phyloP scores from a whole-genome alignment of 2,113 vertebrate species.

The Larimichthys crocea region DNA sequence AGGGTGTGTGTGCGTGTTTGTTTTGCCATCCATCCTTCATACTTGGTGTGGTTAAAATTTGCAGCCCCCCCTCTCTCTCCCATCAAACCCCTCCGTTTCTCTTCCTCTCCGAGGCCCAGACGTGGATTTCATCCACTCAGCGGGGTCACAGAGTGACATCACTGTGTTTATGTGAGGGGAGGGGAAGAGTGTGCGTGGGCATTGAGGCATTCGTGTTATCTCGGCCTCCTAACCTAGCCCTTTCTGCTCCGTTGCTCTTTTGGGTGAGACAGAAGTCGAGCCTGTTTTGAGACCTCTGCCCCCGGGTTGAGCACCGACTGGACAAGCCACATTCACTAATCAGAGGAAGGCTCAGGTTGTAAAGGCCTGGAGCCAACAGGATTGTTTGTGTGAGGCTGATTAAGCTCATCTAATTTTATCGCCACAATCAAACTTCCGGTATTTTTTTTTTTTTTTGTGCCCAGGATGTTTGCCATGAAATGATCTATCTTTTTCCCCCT shows the following conservation, averaged over 20 bases:
- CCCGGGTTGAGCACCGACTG: slow-evolving; percentile 28
- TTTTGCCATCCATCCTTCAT: slow-evolving; percentile 58
- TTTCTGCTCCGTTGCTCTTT: slow-evolving; percentile 67
- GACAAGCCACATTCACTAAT: slow-evolving; percentile 33
- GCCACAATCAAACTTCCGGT: too few relatives aligned
- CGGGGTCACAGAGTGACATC: slow-evolving; percentile 75
- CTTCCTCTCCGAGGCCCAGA: slow-evolving; percentile 48
- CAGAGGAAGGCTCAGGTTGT: slow-evolving; percentile 40
- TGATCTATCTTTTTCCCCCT: neutral
- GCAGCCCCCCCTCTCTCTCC: slow-evolving; percentile 3
- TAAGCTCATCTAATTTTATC: neutral
- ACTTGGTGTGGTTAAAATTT: slow-evolving; percentile 54
- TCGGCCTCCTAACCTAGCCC: slow-evolving; percentile 70
- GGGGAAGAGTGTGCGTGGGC: slow-evolving; percentile 75
- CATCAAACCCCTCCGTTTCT: neutral
- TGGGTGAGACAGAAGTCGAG: slow-evolving; percentile 63
- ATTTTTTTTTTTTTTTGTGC: neutral
- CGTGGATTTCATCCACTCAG: slow-evolving; percentile 65
- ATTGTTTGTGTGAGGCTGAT: slow-evolving; percentile 5
- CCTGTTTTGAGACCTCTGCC: slow-evolving; percentile 70
- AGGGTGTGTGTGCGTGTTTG: slow-evolving; percentile 22
- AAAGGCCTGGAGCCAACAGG: neutral
- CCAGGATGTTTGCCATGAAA: slow-evolving; percentile 18
- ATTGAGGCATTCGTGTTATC: slow-evolving; percentile 76
- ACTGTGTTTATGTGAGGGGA: slow-evolving; percentile 68